Evolutionary conservation across 1,140 invertebrate genomes (phyloP), one percentile per base, ranked within the genome.

Genomic region (Ganaspis sp.): DNA sequence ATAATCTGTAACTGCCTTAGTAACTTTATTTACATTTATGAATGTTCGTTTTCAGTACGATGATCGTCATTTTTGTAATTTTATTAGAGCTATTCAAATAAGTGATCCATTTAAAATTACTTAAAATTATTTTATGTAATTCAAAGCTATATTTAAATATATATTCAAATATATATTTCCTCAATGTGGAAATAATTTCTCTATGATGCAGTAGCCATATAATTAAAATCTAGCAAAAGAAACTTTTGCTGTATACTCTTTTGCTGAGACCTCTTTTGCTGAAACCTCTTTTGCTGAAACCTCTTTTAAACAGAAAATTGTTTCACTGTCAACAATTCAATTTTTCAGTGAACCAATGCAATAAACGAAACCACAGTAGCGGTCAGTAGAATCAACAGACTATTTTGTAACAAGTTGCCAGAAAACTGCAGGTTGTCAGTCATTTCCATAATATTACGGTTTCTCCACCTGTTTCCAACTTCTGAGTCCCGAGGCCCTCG

Each of bases 301-400:
- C n/a, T n/a, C n/a, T n/a, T n/a, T n/a, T n/a, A n/a, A n/a, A n/a
- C n/a, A 49, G 5, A 49, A 17, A 34, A 40, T 40, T 40, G 12
- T 12, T 40, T 40, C 1, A 54, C 19, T 54, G 53, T 54, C 53
- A 54, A 9, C 19, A 21, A 21, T 9, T 23, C 19, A 26, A 21
- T 2, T 23, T 54, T 19, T 21, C 6, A 0, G 9, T 54, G 23
- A 54, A 54, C 3, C 21, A 11, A 6, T 23, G 17, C 19, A 54
- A 54, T 21, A 54, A 54, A 21, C 9, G 53, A 23, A 54, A 54
- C 19, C 19, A 6, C 19, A 54, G 19, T 54, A 54, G 53, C 19
- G 17, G 53, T 54, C 21, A 54, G 53, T 54, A 26, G 53, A 54
- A 54, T 23, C 19, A 54, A 54, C 53, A 54, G 53, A 54, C n/a